Percentiles rank a stretch among this genome's conserved stretches.
Evolutionary conservation across 2,797 vertebrate genomes (phyloP).

Genomic region (Myioborus miniatus): DNA sequence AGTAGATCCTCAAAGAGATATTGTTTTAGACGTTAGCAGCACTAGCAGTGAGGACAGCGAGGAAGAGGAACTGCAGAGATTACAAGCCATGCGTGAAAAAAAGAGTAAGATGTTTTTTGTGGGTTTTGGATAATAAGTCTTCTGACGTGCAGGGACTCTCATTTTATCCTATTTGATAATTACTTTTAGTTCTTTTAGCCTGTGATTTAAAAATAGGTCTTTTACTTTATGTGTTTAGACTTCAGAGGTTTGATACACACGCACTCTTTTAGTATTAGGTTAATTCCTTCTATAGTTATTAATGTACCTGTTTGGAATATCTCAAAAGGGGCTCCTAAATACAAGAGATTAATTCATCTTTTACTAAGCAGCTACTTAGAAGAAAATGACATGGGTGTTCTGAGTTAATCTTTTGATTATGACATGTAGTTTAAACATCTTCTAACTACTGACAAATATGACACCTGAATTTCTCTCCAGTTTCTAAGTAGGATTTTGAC

Average conservation of each 20-base stretch:
- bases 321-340: not conserved
- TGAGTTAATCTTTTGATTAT: not conserved
- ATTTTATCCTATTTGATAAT: not conserved
- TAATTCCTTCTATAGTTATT: not conserved
- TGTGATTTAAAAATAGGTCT: not conserved
- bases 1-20: conserved; percentile 96
- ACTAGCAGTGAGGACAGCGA: conserved; percentile 96
- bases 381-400: not conserved
- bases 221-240: not conserved
- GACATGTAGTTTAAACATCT: not conserved
- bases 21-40: conserved; percentile 97
- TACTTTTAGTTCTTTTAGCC: not conserved
- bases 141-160: not conserved
- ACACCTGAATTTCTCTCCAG: not conserved
- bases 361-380: not conserved
- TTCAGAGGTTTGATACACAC: not conserved
- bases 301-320: not conserved
- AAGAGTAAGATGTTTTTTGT: conserved; percentile 69
- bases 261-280: not conserved
- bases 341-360: not conserved
- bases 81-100: conserved; percentile 75
- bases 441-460: not conserved
- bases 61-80: conserved; percentile 80
- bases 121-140: not conserved
- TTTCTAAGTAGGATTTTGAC: not conserved